Base-by-base conservation (phyloP, 2,797 vertebrate genomes). In the Anomalospiza imberbis region DNA sequence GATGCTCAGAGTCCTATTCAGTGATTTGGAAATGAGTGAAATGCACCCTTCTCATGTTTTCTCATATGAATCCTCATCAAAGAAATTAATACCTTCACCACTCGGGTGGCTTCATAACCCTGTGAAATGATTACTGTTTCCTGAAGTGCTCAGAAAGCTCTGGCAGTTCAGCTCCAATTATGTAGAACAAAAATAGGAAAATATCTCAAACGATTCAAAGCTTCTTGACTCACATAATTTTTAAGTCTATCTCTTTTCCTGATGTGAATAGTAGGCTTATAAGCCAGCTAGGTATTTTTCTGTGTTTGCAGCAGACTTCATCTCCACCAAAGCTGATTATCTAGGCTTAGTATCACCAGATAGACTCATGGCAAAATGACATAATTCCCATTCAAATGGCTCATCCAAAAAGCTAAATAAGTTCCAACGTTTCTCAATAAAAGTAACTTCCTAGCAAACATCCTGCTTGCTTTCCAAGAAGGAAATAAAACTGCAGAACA, bases 401-500 rank as follows among this genome's bases (percentile, higher is more conserved):
- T 97, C 81, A 83, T 95, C 79, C 94, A 86, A 94, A 61, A 95
- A 54, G 63, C 75, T 75, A 82, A 67, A 34, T 85, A 74, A 93
- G 42, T 89, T 93, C 51, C 57, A 92, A 44, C 45, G 7, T 92
- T 95, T 94, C 93, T 84, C 88, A 93, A 81, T 79, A 90, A 57
- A 90, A 85, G 31, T 74, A 55, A 85, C 93, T 96, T 88, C 71
- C 84, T 89, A 94, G 81, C 66, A 89, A 93, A 88, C 76, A 93
- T 90, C 70, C 79, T 60, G 21, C 74, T 67, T 85, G 54, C 78
- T 94, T 96, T 95, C 57, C 80, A 94, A 79, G 81, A 76, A 90
- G 90, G 92, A 97, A 87, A 95, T 92, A 88, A 93, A 82, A 72
- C 66, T 87, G 85, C 84, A 36, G 51, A 94, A 92, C 90, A 73